Percentiles rank a stretch among this genome's conserved stretches.
Evolutionary conservation across 2,797 vertebrate genomes (phyloP).

Genomic region (Rhinophrynus dorsalis): DNA sequence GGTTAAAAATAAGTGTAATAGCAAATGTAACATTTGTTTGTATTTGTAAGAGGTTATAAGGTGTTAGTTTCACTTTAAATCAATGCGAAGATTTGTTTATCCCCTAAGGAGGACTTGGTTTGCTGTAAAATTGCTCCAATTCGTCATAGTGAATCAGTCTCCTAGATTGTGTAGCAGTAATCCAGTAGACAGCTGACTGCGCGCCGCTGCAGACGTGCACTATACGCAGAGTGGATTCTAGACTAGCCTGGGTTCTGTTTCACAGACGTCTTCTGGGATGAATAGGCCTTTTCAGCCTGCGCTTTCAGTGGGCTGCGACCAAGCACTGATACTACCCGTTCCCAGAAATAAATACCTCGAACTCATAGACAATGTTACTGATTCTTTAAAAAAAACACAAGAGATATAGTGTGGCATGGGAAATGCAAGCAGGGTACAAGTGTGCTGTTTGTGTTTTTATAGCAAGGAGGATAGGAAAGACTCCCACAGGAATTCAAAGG

Average conservation of each 20-base stretch:
- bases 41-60: too few species aligned
- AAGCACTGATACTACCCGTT: constrained; percentile 21
- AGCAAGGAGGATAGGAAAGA: neutral
- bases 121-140: too few species aligned
- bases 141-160: too few species aligned
- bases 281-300: constrained; percentile 34
- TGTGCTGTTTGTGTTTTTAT: constrained; percentile 13
- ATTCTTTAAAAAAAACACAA: neutral
- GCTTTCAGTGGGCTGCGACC: constrained; percentile 3
- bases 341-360: constrained; percentile 44
- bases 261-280: constrained; percentile 29
- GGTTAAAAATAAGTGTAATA: too few species aligned
- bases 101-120: too few species aligned
- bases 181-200: too few species aligned
- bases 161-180: too few species aligned
- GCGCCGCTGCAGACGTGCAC: too few species aligned
- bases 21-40: too few species aligned
- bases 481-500: neutral
- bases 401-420: constrained; percentile 23
- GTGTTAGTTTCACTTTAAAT: too few species aligned
- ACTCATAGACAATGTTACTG: constrained; percentile 9
- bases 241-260: constrained; percentile 37
- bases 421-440: constrained; percentile 3
- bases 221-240: neutral
- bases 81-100: too few species aligned